Conservation (phyloP, 2,888 invertebrate species). For the Formica aserva region DNA sequence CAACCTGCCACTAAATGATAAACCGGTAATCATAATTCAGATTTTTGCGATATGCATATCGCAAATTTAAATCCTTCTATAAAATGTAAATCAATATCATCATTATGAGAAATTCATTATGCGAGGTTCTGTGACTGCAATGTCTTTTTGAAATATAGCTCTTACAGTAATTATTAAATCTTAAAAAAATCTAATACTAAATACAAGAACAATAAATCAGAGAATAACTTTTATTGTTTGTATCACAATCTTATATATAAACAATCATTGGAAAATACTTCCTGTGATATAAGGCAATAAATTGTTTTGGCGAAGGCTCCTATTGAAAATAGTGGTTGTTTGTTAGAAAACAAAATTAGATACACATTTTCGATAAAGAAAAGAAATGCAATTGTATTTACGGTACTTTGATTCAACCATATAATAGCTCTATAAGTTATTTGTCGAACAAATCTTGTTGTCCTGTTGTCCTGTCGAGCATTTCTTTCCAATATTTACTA, state of each 20-base stretch:
- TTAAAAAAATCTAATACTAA: background rate
- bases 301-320: background rate
- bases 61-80: background rate
- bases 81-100: background rate
- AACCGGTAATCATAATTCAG: background rate
- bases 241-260: background rate
- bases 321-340: background rate
- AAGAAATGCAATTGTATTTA: background rate
- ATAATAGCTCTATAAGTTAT: background rate
- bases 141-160: background rate
- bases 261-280: background rate
- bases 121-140: background rate
- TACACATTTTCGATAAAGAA: background rate
- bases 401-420: background rate
- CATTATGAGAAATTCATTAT: background rate
- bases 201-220: background rate
- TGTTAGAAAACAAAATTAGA: background rate
- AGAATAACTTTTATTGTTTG: background rate
- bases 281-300: background rate
- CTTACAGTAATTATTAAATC: background rate
- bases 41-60: background rate
- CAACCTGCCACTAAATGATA: background rate
- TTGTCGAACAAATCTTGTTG: background rate
- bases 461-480: background rate
- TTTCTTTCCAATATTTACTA: background rate